Percentiles rank a stretch among this genome's conserved stretches.
phyloP scores from a whole-genome alignment of 2,888 invertebrate species.

The Dynastes maya region DNA sequence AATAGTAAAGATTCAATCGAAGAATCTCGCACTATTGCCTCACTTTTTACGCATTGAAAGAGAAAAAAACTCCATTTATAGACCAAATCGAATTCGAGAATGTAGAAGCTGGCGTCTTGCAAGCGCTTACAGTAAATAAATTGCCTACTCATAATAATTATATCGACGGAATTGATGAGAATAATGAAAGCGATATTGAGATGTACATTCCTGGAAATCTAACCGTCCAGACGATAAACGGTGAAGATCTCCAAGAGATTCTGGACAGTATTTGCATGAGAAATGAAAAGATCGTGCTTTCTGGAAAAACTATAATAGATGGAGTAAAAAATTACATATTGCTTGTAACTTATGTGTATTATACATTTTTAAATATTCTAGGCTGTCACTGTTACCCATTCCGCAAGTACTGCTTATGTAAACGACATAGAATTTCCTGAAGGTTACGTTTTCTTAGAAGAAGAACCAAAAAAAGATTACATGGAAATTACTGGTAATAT shows the following conservation, averaged over 20 bases:
- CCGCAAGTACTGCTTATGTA: slow-evolving; percentile 66
- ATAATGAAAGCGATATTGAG: neutral
- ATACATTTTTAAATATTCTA: slow-evolving; percentile 60
- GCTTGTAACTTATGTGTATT: neutral
- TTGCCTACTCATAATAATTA: slow-evolving; percentile 55
- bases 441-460: slow-evolving; percentile 69
- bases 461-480: neutral
- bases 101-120: slow-evolving; percentile 55
- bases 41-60: neutral
- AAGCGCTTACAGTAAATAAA: slow-evolving; percentile 57
- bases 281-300: slow-evolving; percentile 66
- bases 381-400: slow-evolving; percentile 67
- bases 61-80: neutral
- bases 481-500: slow-evolving; percentile 13
- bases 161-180: slow-evolving; percentile 3
- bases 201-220: slow-evolving; percentile 64
- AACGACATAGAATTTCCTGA: slow-evolving; percentile 73
- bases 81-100: slow-evolving; percentile 59
- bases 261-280: slow-evolving; percentile 70
- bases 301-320: slow-evolving; percentile 68
- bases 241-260: slow-evolving; percentile 69
- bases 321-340: slow-evolving; percentile 68
- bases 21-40: neutral
- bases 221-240: slow-evolving; percentile 69
- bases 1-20: too few species aligned